Conservation (phyloP, 2,888 invertebrate species). For the Sericinus montela region DNA sequence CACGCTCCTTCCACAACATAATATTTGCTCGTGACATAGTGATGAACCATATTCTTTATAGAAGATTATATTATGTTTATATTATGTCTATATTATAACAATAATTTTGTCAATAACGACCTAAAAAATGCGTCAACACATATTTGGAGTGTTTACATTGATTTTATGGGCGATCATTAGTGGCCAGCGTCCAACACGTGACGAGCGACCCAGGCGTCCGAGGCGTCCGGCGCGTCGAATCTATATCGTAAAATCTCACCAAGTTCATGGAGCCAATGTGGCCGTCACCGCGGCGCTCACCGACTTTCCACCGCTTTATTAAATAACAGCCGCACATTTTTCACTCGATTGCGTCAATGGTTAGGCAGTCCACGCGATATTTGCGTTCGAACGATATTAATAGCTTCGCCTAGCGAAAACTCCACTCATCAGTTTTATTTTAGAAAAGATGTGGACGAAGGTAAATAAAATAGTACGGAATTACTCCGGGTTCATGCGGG, state of each 20-base stretch:
- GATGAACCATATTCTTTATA: no score
- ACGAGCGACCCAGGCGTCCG: constrained; percentile 15
- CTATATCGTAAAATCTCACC: constrained; percentile 34
- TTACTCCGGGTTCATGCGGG: constrained; percentile 48
- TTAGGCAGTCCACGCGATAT: constrained; percentile 67
- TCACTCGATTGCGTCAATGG: constrained; percentile 73
- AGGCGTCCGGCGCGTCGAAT: constrained; percentile 23
- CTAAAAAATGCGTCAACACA: constrained; percentile 28
- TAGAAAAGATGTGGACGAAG: constrained; percentile 59
- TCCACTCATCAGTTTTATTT: constrained; percentile 69
- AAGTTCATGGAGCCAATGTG: constrained; percentile 61
- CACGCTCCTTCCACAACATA: no score
- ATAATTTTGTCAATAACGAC: constrained; percentile 22
- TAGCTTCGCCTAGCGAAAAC: constrained; percentile 69
- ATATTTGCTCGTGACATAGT: no score
- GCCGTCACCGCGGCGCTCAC: constrained; percentile 45
- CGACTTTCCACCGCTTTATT: constrained; percentile 61
- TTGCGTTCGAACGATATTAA: constrained; percentile 70
- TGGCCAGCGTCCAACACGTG: constrained; percentile 32
- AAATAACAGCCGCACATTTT: constrained; percentile 72
- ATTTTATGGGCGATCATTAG: constrained; percentile 47
- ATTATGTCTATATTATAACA: constrained; percentile 16
- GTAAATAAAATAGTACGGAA: constrained; percentile 70
- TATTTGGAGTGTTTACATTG: constrained; percentile 50
- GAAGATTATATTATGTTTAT: constrained; percentile 13